Evolutionary conservation across 1,140 invertebrate species (phyloP), one percentile per base, ranked within the genome.

Genomic region (Latrodectus geometricus): DNA sequence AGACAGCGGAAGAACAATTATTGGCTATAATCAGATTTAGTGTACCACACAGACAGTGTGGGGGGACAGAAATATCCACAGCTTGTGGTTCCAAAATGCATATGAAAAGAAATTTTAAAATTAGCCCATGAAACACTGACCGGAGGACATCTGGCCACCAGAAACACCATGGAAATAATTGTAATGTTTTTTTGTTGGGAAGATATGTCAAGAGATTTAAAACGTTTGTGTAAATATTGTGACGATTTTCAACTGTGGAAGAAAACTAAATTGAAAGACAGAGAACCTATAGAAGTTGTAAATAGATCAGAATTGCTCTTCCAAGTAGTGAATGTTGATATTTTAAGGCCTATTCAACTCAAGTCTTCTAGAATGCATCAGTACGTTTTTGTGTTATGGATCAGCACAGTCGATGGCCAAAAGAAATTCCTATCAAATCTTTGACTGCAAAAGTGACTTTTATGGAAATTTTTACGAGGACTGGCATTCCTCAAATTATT

Each of bases 381-480:
- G 20, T 84, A 75, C 54, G 52, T 75, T 66, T 49, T 84, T 65
- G 81, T 54, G 11, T 84, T n/a, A n/a, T n/a, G n/a, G n/a, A n/a
- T n/a, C n/a, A n/a, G n/a, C n/a, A n/a, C n/a, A n/a, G n/a, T n/a
- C n/a, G n/a, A n/a, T n/a, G n/a, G n/a, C n/a, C n/a, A n/a, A n/a
- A n/a, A n/a, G n/a, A n/a, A n/a, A n/a, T n/a, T n/a, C n/a, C n/a
- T n/a, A n/a, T n/a, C n/a, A n/a, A n/a, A n/a, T n/a, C n/a, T n/a
- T n/a, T n/a, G n/a, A n/a, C n/a, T n/a, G n/a, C n/a, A n/a, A n/a
- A n/a, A n/a, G n/a, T n/a, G n/a, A n/a, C n/a, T n/a, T n/a, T n/a
- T n/a, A n/a, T n/a, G n/a, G n/a, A n/a, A n/a, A n/a, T n/a, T n/a
- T n/a, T n/a, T n/a, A n/a, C n/a, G n/a, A n/a, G n/a, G n/a, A n/a